phyloP scores from a whole-genome alignment of 2,888 invertebrate species.

The Plutella xylostella region DNA sequence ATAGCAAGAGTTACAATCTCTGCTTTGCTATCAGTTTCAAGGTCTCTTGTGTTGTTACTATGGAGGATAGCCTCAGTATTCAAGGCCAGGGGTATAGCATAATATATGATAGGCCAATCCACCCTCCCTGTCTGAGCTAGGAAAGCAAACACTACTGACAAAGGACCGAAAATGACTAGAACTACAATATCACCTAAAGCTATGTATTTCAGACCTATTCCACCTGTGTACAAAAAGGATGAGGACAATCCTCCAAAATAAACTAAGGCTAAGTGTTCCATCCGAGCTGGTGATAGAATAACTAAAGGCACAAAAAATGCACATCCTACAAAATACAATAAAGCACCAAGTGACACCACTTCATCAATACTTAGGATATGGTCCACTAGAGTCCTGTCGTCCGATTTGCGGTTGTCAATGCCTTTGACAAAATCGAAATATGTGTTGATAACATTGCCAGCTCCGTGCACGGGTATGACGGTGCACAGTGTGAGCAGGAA shows the following conservation, averaged over 20 bases:
- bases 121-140: constrained; percentile 92
- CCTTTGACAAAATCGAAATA: constrained; percentile 96
- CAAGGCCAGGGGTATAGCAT: constrained; percentile 92
- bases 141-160: constrained; percentile 93
- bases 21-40: constrained; percentile 87
- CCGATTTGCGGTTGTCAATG: constrained; percentile 92
- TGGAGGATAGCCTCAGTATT: constrained; percentile 96
- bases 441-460: constrained; percentile 96
- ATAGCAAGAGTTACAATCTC: constrained; percentile 97
- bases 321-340: constrained; percentile 89
- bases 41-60: constrained; percentile 94
- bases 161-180: constrained; percentile 93
- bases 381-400: constrained; percentile 95
- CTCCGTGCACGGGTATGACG: constrained; percentile 92
- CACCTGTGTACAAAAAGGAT: constrained; percentile 96
- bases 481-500: constrained; percentile 87
- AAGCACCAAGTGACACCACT: constrained; percentile 89
- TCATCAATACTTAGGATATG: constrained; percentile 79
- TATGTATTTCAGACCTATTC: constrained; percentile 95
- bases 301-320: constrained; percentile 82
- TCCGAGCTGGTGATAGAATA: constrained; percentile 86
- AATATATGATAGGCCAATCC: constrained; percentile 92
- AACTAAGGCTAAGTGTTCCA: constrained; percentile 94
- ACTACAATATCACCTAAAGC: constrained; percentile 94
- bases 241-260: constrained; percentile 96